Percentiles rank a stretch among this genome's conserved stretches.
Conservation (phyloP, 2,113 vertebrate genomes). For the Odocoileus hemionus region DNA sequence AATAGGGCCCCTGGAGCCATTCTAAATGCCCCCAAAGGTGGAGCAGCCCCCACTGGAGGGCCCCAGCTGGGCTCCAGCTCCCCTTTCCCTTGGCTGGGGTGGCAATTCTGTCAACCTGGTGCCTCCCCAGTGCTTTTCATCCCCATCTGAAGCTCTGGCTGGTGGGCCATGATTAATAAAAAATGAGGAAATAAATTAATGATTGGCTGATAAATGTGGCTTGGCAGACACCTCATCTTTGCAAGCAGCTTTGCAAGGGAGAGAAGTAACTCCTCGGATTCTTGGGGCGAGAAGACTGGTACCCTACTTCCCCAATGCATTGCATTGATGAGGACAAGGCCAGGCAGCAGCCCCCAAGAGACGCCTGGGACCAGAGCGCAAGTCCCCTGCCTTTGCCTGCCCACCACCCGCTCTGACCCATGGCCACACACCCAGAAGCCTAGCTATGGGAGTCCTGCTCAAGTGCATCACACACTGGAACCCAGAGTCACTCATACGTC, state of each 20-base stretch:
- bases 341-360: not conserved
- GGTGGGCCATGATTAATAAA: not conserved
- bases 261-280: not conserved
- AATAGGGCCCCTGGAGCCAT: not conserved
- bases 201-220: not conserved
- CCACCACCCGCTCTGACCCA: fast-evolving
- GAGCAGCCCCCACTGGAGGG: not conserved
- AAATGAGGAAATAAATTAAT: not conserved
- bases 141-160: not conserved
- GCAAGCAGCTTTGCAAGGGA: not conserved
- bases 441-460: not conserved
- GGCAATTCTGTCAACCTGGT: no score
- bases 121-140: not conserved
- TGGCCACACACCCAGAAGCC: not conserved
- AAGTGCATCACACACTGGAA: fast-evolving
- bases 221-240: not conserved
- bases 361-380: not conserved
- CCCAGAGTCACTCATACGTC: not conserved
- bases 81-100: not conserved
- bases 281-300: no score
- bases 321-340: not conserved
- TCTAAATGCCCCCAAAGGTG: not conserved
- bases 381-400: not conserved
- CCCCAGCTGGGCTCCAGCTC: not conserved
- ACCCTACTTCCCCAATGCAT: fast-evolving